Conservation (phyloP, 1,140 invertebrate genomes). For the Trichonephila inaurata region DNA sequence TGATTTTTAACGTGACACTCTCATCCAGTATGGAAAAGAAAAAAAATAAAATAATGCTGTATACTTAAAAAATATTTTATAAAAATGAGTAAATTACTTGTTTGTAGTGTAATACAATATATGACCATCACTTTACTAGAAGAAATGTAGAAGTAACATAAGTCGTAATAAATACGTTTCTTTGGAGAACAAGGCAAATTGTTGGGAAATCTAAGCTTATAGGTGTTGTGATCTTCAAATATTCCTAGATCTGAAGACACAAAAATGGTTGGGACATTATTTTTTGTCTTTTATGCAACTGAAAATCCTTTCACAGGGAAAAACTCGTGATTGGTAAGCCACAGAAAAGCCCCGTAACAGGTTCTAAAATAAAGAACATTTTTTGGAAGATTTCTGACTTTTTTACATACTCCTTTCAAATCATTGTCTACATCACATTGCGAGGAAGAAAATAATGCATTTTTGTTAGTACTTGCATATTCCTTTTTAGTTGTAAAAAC, state of each 20-base stretch:
- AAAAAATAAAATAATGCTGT: background rate
- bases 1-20: too few relatives aligned
- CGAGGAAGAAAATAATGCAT: background rate
- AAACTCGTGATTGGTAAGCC: background rate
- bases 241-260: background rate
- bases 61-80: background rate
- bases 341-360: conserved; percentile 19
- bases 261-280: conserved; percentile 1
- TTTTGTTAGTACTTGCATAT: background rate
- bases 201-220: conserved; percentile 7
- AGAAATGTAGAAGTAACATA: background rate
- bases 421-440: background rate
- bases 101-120: background rate
- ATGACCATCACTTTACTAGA: background rate
- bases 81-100: background rate
- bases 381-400: background rate
- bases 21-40: too few relatives aligned
- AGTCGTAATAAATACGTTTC: background rate
- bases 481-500: too few relatives aligned
- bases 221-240: background rate
- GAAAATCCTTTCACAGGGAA: background rate
- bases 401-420: background rate
- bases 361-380: background rate
- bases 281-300: background rate
- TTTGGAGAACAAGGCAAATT: background rate